phyloP scores from a whole-genome alignment of 1,140 invertebrate species.

The Panonychus citri region DNA sequence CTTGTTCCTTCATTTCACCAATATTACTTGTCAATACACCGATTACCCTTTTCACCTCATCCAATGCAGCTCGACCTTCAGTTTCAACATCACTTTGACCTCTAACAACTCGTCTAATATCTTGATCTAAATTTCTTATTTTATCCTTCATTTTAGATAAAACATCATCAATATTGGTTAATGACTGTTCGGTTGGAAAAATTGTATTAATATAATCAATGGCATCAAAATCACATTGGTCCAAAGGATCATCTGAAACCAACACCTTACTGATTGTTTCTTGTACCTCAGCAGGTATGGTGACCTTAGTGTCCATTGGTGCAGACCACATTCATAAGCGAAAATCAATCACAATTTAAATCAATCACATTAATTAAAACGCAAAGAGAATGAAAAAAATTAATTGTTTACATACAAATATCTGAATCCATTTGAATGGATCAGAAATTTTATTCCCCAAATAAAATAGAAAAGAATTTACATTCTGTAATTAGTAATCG shows the following conservation, averaged over 20 bases:
- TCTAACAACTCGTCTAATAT: conserved; percentile 56
- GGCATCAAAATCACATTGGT: conserved; percentile 72
- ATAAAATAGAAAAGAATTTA: too few relatives aligned
- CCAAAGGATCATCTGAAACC: conserved; percentile 50
- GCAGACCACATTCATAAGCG: too few relatives aligned
- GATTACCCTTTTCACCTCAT: conserved; percentile 72
- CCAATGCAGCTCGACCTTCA: conserved; percentile 32
- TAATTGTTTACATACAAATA: too few relatives aligned
- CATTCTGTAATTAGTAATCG: too few relatives aligned
- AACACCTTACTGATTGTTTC: background rate
- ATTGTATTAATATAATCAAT: conserved; percentile 88
- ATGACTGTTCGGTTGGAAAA: conserved; percentile 92
- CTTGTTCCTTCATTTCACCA: conserved; percentile 72
- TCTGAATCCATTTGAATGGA: too few relatives aligned
- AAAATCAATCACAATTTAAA: too few relatives aligned
- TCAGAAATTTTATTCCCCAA: too few relatives aligned
- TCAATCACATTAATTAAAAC: too few relatives aligned
- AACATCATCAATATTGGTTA: conserved; percentile 80
- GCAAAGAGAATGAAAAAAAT: too few relatives aligned
- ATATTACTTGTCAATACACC: conserved; percentile 71
- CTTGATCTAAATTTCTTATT: conserved; percentile 34
- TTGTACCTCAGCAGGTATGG: background rate
- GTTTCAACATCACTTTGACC: conserved; percentile 15
- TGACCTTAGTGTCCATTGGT: too few relatives aligned
- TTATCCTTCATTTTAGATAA: conserved; percentile 66